phyloP scores from a whole-genome alignment of 2,113 vertebrate species.

The Hippoglossus stenolepis region DNA sequence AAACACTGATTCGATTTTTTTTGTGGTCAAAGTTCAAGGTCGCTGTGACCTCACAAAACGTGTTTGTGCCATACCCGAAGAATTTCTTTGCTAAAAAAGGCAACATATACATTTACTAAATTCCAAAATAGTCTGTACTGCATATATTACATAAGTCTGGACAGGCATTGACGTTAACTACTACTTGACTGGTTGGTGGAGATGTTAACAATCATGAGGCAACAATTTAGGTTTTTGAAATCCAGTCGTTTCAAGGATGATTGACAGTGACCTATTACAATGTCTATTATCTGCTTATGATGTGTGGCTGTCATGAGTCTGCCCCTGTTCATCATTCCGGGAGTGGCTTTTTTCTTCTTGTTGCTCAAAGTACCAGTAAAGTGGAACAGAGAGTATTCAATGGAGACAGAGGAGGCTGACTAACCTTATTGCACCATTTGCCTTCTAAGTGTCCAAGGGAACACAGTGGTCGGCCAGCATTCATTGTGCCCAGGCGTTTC shows the following conservation, averaged over 20 bases:
- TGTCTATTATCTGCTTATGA: slow-evolving; percentile 4
- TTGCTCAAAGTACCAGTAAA: slow-evolving; percentile 15
- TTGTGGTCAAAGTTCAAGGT: neutral
- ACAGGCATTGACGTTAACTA: neutral
- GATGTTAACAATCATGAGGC: neutral
- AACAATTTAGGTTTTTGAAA: neutral
- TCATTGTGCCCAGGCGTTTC: slow-evolving; percentile 53
- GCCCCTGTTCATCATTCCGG: slow-evolving; percentile 13
- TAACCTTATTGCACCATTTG: slow-evolving; percentile 52
- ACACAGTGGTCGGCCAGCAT: slow-evolving; percentile 51
- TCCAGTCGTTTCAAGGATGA: neutral
- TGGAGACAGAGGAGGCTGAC: slow-evolving; percentile 13
- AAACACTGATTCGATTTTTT: too few relatives aligned
- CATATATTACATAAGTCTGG: too few relatives aligned
- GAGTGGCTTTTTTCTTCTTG: slow-evolving; percentile 16
- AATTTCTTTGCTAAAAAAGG: too few relatives aligned
- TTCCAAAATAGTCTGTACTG: too few relatives aligned
- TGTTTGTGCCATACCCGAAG: too few relatives aligned
- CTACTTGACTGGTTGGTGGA: neutral
- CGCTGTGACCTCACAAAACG: neutral
- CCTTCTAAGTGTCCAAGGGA: slow-evolving; percentile 41
- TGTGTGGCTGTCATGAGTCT: slow-evolving; percentile 3
- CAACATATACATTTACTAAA: neutral
- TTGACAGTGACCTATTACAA: neutral
- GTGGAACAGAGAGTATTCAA: slow-evolving; percentile 25